Percentiles rank a stretch among this genome's conserved stretches.
Conservation (phyloP, 2,113 vertebrate species). For the Plectropomus leopardus region DNA sequence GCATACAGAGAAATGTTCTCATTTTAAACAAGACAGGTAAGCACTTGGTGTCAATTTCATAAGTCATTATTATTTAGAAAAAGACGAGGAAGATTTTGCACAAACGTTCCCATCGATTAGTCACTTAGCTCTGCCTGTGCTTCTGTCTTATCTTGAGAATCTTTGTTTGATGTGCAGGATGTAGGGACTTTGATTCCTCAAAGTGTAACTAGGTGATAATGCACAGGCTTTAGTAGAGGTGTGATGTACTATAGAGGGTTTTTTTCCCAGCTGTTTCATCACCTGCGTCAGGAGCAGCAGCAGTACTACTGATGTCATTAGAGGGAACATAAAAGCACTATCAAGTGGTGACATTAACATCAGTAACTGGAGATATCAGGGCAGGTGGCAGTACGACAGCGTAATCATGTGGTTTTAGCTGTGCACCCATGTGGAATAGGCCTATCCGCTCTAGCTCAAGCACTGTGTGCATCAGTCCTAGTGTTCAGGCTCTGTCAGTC, state of each 20-base stretch:
- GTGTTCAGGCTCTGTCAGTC: constrained; percentile 35
- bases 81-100: background rate
- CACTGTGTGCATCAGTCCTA: constrained; percentile 14
- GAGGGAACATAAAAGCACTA: constrained; percentile 51
- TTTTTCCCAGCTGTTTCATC: constrained; percentile 52
- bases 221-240: constrained; percentile 17
- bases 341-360: constrained; percentile 22
- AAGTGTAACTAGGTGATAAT: constrained; percentile 30
- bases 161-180: background rate
- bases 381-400: constrained; percentile 11
- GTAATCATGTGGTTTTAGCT: constrained; percentile 44
- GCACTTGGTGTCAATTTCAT: background rate
- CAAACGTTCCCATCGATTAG: background rate
- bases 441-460: constrained; percentile 25
- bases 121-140: constrained; percentile 8
- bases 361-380: constrained; percentile 36
- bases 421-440: constrained; percentile 7
- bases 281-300: constrained; percentile 39
- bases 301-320: constrained; percentile 40
- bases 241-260: background rate
- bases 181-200: constrained; percentile 5
- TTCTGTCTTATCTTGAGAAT: background rate
- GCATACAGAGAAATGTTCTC: background rate
- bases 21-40: background rate
- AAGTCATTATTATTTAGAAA: constrained; percentile 23